Percentiles rank a stretch among this genome's conserved stretches.
These are phyloP conservation scores for Lepilemur septentrionalis DNA, from an alignment of 2,797 vertebrate species.

Conservation along the genomic window DNA sequence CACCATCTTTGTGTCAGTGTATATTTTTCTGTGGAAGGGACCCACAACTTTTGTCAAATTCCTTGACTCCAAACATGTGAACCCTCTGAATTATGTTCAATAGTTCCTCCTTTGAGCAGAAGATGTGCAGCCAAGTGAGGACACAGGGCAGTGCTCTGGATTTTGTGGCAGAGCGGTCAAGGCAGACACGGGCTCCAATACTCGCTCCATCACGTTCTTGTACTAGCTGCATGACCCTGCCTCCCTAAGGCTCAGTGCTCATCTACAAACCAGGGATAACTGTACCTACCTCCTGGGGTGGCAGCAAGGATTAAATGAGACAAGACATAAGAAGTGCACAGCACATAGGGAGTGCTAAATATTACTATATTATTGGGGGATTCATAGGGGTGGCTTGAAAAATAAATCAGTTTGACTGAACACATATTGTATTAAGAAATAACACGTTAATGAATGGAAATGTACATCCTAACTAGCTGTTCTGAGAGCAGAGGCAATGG, in stretches of 20 bases:
- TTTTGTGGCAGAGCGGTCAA: neutral
- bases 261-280: neutral
- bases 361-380: neutral
- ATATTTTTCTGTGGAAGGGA: neutral
- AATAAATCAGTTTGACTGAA: neutral
- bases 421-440: neutral
- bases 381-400: neutral
- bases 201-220: neutral
- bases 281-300: neutral
- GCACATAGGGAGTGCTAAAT: neutral
- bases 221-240: neutral
- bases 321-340: neutral
- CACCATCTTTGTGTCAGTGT: neutral
- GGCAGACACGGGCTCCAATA: neutral
- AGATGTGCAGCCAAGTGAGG: neutral
- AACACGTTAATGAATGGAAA: neutral
- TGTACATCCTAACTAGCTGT: neutral
- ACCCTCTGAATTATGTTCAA: neutral
- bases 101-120: neutral
- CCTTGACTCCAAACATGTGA: neutral
- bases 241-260: neutral
- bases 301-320: neutral
- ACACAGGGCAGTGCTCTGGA: neutral
- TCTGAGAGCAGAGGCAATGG: neutral
- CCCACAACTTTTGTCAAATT: neutral